Percentiles rank a stretch among this genome's conserved stretches.
These are phyloP conservation scores for Cyclargus thomasi DNA, from an alignment of 1,140 invertebrate genomes.

Conservation along the genomic window DNA sequence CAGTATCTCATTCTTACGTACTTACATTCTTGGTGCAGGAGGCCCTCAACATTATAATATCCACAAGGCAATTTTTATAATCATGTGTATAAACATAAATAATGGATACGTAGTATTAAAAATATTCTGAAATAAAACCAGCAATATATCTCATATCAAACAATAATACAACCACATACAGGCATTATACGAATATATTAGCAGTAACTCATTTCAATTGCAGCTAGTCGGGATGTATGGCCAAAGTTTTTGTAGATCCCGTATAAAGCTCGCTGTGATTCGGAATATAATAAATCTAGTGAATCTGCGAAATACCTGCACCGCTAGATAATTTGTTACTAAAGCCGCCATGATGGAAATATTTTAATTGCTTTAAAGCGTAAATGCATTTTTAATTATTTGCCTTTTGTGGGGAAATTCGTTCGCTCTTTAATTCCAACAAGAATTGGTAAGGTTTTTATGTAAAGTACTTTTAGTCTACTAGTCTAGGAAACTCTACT, in stretches of 20 bases:
- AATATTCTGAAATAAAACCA: background rate
- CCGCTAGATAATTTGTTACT: conserved; percentile 40
- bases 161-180: background rate
- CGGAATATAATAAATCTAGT: conserved; percentile 35
- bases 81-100: background rate
- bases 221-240: conserved; percentile 23
- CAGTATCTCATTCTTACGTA: too few relatives aligned
- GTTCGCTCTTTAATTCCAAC: background rate
- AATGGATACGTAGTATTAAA: background rate
- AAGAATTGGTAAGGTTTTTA: background rate
- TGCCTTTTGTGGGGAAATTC: background rate
- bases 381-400: conserved; percentile 8
- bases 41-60: too few relatives aligned
- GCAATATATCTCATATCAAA: background rate
- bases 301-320: conserved; percentile 35
- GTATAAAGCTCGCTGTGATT: conserved; percentile 33
- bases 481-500: background rate
- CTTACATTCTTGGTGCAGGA: too few relatives aligned
- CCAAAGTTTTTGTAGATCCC: conserved; percentile 32
- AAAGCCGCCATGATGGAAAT: conserved; percentile 32
- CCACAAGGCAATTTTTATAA: too few relatives aligned
- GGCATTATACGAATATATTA: background rate
- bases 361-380: conserved; percentile 37
- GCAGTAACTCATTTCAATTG: conserved; percentile 13
- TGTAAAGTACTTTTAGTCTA: background rate